Percentiles rank a stretch among this genome's conserved stretches.
These are phyloP conservation scores for Macrobrachium nipponense DNA, from an alignment of 1,140 invertebrate species.

Conservation along the genomic window DNA sequence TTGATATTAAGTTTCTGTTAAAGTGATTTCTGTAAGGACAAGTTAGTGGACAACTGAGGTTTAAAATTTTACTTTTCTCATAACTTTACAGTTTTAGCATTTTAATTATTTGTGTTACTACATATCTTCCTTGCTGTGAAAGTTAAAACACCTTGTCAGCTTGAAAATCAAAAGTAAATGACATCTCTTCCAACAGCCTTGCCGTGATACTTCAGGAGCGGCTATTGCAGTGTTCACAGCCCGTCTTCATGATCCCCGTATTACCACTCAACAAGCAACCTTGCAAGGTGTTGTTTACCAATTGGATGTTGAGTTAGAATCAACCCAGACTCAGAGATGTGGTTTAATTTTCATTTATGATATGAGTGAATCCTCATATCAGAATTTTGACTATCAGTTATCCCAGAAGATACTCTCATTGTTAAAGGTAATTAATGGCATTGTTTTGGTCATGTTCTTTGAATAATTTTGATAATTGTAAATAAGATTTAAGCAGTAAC, in stretches of 20 bases:
- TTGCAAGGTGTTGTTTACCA: constrained; percentile 75
- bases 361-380: constrained; percentile 98
- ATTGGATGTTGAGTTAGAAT: constrained; percentile 92
- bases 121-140: background rate
- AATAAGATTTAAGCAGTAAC: background rate
- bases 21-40: too few relatives aligned
- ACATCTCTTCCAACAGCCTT: constrained; percentile 39
- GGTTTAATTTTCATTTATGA: constrained; percentile 98
- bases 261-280: constrained; percentile 89
- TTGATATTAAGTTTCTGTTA: too few relatives aligned
- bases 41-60: too few relatives aligned
- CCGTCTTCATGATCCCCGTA: constrained; percentile 85
- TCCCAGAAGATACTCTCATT: constrained; percentile 97
- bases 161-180: too few relatives aligned
- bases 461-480: background rate
- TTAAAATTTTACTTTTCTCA: too few relatives aligned
- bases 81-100: background rate
- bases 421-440: constrained; percentile 83
- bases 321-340: constrained; percentile 89
- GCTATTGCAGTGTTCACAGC: constrained; percentile 96
- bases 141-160: background rate
- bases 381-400: constrained; percentile 97
- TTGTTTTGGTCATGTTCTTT: background rate
- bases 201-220: constrained; percentile 85
- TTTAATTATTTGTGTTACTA: too few relatives aligned